Base-by-base conservation (phyloP, 2,888 invertebrate species). In the Prosapia bicincta region DNA sequence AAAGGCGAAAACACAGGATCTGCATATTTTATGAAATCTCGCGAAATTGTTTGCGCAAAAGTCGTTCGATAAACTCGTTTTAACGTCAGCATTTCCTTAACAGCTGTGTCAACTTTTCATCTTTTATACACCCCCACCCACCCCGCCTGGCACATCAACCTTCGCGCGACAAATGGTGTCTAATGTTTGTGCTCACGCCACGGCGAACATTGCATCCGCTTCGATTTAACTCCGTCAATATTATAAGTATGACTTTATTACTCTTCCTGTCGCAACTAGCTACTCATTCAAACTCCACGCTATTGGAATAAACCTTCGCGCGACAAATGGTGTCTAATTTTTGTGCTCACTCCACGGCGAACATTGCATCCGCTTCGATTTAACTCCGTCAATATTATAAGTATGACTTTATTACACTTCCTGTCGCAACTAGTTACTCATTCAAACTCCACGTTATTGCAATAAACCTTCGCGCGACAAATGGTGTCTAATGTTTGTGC, bases 61-160 rank as follows among this genome's bases (percentile, higher is more conserved):
- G 54, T 20, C 54, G 54, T 54, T 54, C 54, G 13, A 54, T 54
- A 54, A 54, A 54, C 54, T 54, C 54, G 20, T 54, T 54, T 54
- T 54, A 54, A 54, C 54, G 54, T 54, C 54, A 54, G 54, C 54
- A 54, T 54, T 54, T 54, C 54, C 54, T 54, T 54, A 54, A 54
- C 54, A 54, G 54, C 54, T 54, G 54, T 54, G 54, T 54, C 54
- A 54, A 54, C 54, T 54, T 54, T 54, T 54, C 54, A 54, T 54
- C 54, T 54, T 38, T 54, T 20, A 54, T 54, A 5, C 54, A 2
- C 54, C 54, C 20, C 3, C n/a, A n/a, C 54, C 20, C 54, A 20
- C 20, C 2, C 54, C 13, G 54, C 20, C 54, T 20, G 20, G n/a
- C 5, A 9, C 30, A 6, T 6, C 6, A 30, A 5, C 20, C 20